A percentile compares a stretch with the other conserved stretches of the same genome.
phyloP scores from a whole-genome alignment of 2,888 invertebrate genomes.

The Furcula furcula region DNA sequence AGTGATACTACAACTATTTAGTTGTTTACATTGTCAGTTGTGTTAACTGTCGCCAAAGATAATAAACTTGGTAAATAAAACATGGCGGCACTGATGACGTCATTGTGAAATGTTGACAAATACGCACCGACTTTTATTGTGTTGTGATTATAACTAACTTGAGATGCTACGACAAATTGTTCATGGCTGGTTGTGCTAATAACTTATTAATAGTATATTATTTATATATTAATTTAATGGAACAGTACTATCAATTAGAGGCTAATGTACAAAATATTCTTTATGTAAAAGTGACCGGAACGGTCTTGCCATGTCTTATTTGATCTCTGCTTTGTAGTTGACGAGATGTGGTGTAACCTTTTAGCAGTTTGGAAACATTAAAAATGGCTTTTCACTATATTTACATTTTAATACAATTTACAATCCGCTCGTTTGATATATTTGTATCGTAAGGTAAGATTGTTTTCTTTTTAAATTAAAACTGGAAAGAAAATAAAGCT shows the following conservation, averaged over 20 bases:
- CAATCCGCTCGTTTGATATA: conserved; percentile 48
- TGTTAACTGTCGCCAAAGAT: too few relatives aligned
- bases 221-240: conserved; percentile 40
- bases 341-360: conserved; percentile 47
- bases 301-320: conserved; percentile 72
- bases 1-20: too few relatives aligned
- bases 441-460: conserved; percentile 55
- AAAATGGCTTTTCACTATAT: conserved; percentile 44
- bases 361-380: conserved; percentile 52
- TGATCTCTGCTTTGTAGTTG: conserved; percentile 73
- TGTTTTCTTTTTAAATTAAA: conserved; percentile 53
- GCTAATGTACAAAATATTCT: conserved; percentile 70
- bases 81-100: background rate
- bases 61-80: too few relatives aligned
- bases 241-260: conserved; percentile 64
- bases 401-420: conserved; percentile 48
- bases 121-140: conserved; percentile 21
- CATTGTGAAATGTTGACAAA: conserved; percentile 15
- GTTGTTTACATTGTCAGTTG: too few relatives aligned
- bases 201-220: conserved; percentile 24
- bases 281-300: conserved; percentile 51
- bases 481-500: conserved; percentile 40
- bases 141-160: conserved; percentile 38
- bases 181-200: conserved; percentile 43
- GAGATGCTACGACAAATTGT: conserved; percentile 41